These are phyloP conservation scores for Heliocidaris erythrogramma DNA, from an alignment of 35 echinoderm and acorn worm genomes.

Conservation along the genomic window DNA sequence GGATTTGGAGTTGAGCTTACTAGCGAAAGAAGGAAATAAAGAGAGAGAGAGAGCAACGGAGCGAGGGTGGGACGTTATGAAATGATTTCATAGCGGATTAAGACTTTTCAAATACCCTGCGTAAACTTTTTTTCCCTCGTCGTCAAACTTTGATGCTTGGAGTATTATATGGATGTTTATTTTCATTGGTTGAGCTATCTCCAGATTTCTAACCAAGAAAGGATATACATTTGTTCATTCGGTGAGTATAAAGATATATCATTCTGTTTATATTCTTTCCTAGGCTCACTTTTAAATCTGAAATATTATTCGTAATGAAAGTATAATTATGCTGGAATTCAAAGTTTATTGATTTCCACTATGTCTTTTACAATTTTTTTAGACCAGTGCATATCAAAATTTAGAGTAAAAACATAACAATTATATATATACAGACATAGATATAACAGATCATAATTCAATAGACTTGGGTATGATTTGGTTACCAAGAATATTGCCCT, in stretches of 20 bases:
- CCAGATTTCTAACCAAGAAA: background rate
- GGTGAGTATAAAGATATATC: background rate
- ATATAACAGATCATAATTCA: too few species aligned
- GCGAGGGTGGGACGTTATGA: background rate
- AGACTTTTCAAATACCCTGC: background rate
- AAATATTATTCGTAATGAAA: too few species aligned
- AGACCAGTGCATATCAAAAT: too few species aligned
- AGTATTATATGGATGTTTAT: background rate
- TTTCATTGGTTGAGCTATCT: background rate
- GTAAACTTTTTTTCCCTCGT: background rate
- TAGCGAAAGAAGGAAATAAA: background rate
- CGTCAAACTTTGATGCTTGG: background rate
- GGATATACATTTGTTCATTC: background rate
- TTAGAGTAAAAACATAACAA: too few species aligned
- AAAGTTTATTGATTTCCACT: too few species aligned
- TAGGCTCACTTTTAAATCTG: too few species aligned
- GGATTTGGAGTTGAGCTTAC: background rate
- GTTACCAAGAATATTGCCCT: too few species aligned
- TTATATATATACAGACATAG: too few species aligned
- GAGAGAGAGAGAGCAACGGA: background rate
- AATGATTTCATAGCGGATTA: background rate
- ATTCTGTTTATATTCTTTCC: background rate
- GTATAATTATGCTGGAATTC: too few species aligned
- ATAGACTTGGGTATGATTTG: too few species aligned
- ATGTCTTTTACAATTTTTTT: too few species aligned